Percentiles rank a stretch among this genome's conserved stretches.
phyloP scores from a whole-genome alignment of 2,797 vertebrate genomes.

The Danio albolineatus region DNA sequence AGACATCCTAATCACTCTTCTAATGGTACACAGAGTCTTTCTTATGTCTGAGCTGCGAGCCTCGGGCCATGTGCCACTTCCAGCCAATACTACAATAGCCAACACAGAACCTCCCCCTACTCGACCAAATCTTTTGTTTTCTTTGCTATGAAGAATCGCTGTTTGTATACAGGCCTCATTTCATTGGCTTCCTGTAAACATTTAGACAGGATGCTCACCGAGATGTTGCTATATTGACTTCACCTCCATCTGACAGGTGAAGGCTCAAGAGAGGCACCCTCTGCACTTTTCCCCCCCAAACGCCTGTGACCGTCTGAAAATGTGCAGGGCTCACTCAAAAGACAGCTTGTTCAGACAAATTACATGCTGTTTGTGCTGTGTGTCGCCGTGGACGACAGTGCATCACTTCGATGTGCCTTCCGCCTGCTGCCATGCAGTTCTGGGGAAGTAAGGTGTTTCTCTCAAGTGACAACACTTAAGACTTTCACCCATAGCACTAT shows the following conservation, averaged over 20 bases:
- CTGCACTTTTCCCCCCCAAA: slow-evolving; percentile 35
- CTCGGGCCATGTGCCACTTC: slow-evolving; percentile 58
- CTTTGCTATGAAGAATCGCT: slow-evolving; percentile 3
- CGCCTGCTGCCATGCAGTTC: slow-evolving; percentile 57
- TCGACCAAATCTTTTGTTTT: slow-evolving; percentile 21
- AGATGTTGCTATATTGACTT: slow-evolving; percentile 2
- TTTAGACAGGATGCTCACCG: slow-evolving; percentile 31
- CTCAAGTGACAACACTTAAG: slow-evolving; percentile 47
- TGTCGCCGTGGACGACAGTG: slow-evolving; percentile 67
- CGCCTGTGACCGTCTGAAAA: slow-evolving; percentile 40
- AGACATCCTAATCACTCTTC: slow-evolving; percentile 64
- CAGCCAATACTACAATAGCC: slow-evolving; percentile 52
- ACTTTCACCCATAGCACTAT: slow-evolving; percentile 50
- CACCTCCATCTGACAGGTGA: slow-evolving; percentile 48
- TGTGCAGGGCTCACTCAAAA: slow-evolving; percentile 44
- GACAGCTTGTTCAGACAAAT: slow-evolving; percentile 69
- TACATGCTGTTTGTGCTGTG: slow-evolving; percentile 58
- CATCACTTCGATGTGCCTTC: slow-evolving; percentile 59
- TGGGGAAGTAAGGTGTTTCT: slow-evolving; percentile 50
- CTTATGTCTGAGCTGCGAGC: slow-evolving; percentile 39
- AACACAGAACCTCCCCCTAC: slow-evolving; percentile 9
- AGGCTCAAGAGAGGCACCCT: slow-evolving; percentile 17
- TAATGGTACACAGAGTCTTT: slow-evolving; percentile 64
- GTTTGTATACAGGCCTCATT: slow-evolving; percentile 8
- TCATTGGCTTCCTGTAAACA: slow-evolving; percentile 24